Percentiles rank a stretch among this genome's conserved stretches.
Evolutionary conservation across 2,113 vertebrate genomes (phyloP).

Genomic region (Pionites leucogaster): DNA sequence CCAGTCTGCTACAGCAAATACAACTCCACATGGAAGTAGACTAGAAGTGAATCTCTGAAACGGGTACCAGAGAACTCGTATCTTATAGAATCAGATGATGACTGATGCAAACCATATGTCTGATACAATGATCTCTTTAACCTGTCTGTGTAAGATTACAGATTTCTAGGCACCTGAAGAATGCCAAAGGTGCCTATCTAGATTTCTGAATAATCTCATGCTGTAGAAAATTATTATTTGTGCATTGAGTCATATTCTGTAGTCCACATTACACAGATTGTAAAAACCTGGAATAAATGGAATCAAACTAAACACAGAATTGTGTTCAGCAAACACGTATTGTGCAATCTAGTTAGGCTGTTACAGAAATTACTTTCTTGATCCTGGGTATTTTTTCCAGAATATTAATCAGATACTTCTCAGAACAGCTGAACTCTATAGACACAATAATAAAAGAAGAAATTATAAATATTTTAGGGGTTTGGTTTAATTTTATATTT

Average conservation of each 20-base stretch:
- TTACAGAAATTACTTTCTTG: slow-evolving; percentile 10
- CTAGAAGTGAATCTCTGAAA: not conserved
- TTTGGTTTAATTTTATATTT: not conserved
- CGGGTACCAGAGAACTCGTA: not conserved
- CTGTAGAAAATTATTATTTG: not conserved
- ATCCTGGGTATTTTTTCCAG: slow-evolving; percentile 1
- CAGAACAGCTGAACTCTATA: not conserved
- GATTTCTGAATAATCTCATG: not conserved
- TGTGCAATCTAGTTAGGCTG: not conserved
- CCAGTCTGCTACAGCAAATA: not conserved
- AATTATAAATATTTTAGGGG: not conserved
- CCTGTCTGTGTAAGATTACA: not conserved
- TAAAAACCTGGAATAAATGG: not conserved
- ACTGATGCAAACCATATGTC: not conserved
- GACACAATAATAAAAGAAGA: not conserved
- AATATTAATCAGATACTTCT: not conserved
- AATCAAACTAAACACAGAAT: not conserved
- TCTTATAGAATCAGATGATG: not conserved
- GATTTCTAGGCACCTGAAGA: not conserved
- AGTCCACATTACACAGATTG: not conserved
- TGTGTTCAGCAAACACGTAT: not conserved
- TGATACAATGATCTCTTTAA: not conserved
- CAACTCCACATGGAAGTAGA: not conserved
- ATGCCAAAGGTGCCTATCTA: not conserved
- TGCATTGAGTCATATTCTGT: not conserved